A percentile compares a stretch with the other conserved stretches of the same genome.
Conservation (phyloP, 1,140 invertebrate species). For the Delia radicum region DNA sequence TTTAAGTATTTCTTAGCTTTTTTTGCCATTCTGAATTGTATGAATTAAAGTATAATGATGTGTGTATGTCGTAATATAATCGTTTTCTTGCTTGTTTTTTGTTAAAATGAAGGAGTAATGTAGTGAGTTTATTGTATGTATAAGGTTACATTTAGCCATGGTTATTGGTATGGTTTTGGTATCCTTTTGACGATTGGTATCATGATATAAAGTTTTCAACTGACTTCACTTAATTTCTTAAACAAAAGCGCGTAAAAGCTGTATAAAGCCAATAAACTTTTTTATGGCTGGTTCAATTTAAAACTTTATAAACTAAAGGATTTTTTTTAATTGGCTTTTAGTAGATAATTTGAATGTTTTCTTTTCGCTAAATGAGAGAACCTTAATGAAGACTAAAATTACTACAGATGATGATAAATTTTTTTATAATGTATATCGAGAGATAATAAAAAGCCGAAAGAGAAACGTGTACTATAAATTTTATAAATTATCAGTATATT, state of each 20-base stretch:
- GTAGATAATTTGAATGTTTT: conserved; percentile 1
- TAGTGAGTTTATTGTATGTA: conserved; percentile 11
- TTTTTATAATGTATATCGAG: too few species aligned
- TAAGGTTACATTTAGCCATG: conserved; percentile 13
- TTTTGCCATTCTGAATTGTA: too few species aligned
- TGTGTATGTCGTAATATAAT: too few species aligned
- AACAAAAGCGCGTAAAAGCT: conserved; percentile 13
- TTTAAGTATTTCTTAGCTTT: too few species aligned
- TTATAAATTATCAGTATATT: too few species aligned
- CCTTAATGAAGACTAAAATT: too few species aligned
- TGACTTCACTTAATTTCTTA: conserved; percentile 15
- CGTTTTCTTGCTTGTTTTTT: too few species aligned
- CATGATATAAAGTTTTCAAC: conserved; percentile 23
- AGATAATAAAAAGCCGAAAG: too few species aligned
- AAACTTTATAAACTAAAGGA: background rate
- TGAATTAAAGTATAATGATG: too few species aligned
- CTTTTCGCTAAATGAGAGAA: too few species aligned
- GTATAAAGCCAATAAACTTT: conserved; percentile 6
- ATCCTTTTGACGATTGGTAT: background rate
- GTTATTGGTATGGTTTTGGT: background rate
- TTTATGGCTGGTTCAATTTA: background rate
- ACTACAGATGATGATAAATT: too few species aligned
- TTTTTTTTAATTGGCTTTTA: conserved; percentile 8
- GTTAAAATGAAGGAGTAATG: background rate
- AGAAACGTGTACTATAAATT: too few species aligned